Conservation (phyloP, 1,140 invertebrate species). For the Apis florea region DNA sequence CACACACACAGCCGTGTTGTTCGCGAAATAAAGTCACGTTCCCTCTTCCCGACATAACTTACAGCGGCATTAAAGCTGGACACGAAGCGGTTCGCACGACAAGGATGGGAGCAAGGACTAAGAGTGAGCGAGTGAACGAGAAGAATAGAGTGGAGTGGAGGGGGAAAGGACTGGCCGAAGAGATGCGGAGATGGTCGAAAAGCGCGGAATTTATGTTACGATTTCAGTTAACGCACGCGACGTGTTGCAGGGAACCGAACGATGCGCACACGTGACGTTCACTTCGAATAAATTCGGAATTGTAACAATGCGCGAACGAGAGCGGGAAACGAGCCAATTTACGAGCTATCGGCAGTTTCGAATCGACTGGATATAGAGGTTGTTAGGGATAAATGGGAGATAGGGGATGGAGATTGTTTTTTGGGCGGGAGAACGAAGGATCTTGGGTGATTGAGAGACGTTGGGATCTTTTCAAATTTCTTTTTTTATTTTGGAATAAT, state of each 20-base stretch:
- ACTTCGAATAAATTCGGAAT: constrained; percentile 26
- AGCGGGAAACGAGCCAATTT: background rate
- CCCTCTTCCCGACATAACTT: constrained; percentile 47
- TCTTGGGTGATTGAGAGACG: background rate
- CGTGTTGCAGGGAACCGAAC: background rate
- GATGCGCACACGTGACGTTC: background rate
- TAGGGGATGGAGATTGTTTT: background rate
- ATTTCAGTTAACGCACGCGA: constrained; percentile 30
- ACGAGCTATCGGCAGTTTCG: background rate
- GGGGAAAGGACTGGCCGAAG: background rate
- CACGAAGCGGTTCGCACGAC: background rate
- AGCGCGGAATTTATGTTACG: constrained; percentile 34
- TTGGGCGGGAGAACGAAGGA: background rate
- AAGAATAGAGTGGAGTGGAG: background rate
- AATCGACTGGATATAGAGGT: background rate
- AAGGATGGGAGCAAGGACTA: background rate
- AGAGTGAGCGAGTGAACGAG: background rate
- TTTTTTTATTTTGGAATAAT: background rate
- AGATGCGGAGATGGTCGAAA: constrained; percentile 1
- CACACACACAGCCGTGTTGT: constrained; percentile 16
- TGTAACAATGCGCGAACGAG: constrained; percentile 23
- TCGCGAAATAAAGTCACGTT: constrained; percentile 53
- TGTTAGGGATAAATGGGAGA: background rate
- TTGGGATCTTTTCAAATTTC: background rate
- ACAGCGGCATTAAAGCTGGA: constrained; percentile 35